phyloP scores from a whole-genome alignment of 2,888 invertebrate genomes.

The Druceiella hillmani region DNA sequence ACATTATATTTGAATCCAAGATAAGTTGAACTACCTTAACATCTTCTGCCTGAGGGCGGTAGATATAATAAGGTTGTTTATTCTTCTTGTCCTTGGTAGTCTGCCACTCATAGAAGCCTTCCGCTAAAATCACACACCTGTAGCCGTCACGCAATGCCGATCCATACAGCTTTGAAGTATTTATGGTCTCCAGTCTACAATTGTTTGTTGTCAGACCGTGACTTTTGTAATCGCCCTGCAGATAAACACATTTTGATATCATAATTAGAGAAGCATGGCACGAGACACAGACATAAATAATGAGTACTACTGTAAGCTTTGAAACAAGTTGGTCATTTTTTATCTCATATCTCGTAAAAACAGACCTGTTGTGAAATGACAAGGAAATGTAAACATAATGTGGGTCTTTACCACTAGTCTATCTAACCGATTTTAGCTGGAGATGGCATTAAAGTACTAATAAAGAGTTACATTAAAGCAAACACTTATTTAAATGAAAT shows the following conservation, averaged over 20 bases:
- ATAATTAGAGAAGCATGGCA: too few species aligned
- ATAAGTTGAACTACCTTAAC: slow-evolving; percentile 31
- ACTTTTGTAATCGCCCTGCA: slow-evolving; percentile 56
- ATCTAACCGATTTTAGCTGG: too few species aligned
- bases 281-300: too few species aligned
- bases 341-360: neutral
- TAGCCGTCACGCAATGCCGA: slow-evolving; percentile 61
- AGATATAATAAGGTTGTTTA: slow-evolving; percentile 73
- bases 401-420: too few species aligned
- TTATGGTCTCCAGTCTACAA: slow-evolving; percentile 66
- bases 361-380: neutral
- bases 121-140: slow-evolving; percentile 71
- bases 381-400: slow-evolving; percentile 1
- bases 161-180: slow-evolving; percentile 63
- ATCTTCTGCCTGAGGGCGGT: slow-evolving; percentile 53
- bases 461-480: too few species aligned
- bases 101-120: slow-evolving; percentile 83
- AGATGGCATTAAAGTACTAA: too few species aligned
- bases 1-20: slow-evolving; percentile 5
- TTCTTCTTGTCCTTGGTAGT: slow-evolving; percentile 52
- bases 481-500: too few species aligned
- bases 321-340: too few species aligned
- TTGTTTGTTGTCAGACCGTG: slow-evolving; percentile 73
- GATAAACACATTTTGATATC: slow-evolving; percentile 3
- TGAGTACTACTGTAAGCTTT: too few species aligned